Base-by-base conservation (phyloP, 2,888 invertebrate genomes). In the Morpho achilles region DNA sequence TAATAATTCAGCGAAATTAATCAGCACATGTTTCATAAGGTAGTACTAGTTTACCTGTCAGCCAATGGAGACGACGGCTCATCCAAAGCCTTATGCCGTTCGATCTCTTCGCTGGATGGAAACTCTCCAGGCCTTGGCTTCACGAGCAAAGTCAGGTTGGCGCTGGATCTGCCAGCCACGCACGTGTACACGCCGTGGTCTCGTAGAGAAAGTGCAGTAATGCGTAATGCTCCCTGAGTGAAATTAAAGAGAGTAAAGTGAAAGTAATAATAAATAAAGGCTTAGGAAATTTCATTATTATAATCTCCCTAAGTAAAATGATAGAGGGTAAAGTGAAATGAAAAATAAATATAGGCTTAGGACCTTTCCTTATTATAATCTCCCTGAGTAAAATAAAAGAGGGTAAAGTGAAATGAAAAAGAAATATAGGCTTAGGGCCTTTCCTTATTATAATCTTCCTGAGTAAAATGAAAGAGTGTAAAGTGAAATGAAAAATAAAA, bases 101-200 rank as follows among this genome's bases (percentile, higher is more conserved):
- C 93, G 42, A 96, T 94, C 77, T 97, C 96, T 73, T 95, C 95
- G 49, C 96, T 95, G 51, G 94, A 95, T 48, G 94, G 94, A 71
- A 96, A 95, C 68, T 96, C 95, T 39, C 93, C 96, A 0, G 96
- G 96, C 63, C 94, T 92, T 0, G 95, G 94, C 76, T 96, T 95
- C 5, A 98, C 96, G 40, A 94, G 93, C 46, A 98, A 89, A 0
- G 94, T 94, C 57, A 97, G 93, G 75, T 96, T 96, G 0, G 97
- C 97, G 57, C 94, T 93, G 53, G 96, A 95, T 51, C 94, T 91
- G 0, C 96, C 97, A 8, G 97, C 96, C 53, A 95, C 93, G 75
- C 98, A 98, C 0, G 96, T 95, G 78, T 97, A 98, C 5, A 95
- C 89, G 1, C 97, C 98, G 56, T 95, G 94, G 81, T 98, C 98